phyloP scores from a whole-genome alignment of 1,140 invertebrate genomes.

The Caenorhabditis inopinata region DNA sequence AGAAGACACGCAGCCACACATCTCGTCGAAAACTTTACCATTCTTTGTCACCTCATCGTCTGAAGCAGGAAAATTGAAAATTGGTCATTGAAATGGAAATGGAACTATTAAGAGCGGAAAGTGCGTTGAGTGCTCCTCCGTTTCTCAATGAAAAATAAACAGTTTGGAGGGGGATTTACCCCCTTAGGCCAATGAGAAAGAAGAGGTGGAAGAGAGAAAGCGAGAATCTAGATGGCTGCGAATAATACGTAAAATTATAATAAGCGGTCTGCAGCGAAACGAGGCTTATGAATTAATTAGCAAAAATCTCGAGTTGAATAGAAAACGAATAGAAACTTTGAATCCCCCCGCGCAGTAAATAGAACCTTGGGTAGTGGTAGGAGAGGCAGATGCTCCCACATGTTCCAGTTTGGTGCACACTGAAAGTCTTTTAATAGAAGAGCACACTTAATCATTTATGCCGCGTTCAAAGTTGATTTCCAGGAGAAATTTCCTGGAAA shows the following conservation, averaged over 20 bases:
- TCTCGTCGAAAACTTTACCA: slow-evolving; percentile 15
- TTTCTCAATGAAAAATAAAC: slow-evolving; percentile 33
- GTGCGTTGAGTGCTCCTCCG: slow-evolving; percentile 17
- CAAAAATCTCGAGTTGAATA: neutral
- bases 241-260: slow-evolving; percentile 17
- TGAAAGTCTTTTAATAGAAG: too few relatives aligned
- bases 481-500: too few relatives aligned
- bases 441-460: too few relatives aligned
- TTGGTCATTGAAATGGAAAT: neutral
- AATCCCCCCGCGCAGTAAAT: neutral
- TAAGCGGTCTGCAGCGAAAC: neutral
- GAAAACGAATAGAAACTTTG: neutral
- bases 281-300: slow-evolving; percentile 24
- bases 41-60: neutral
- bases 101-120: neutral
- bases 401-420: too few relatives aligned
- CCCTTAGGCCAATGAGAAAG: neutral
- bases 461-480: too few relatives aligned
- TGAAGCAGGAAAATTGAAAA: neutral
- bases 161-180: slow-evolving; percentile 30
- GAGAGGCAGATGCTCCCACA: too few relatives aligned
- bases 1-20: slow-evolving; percentile 10
- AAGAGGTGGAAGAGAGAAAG: neutral
- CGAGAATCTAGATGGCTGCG: neutral
- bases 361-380: neutral